A percentile compares a stretch with the other conserved stretches of the same genome.
Conservation (phyloP, 2,797 vertebrate genomes). For the Dipus sagitta region DNA sequence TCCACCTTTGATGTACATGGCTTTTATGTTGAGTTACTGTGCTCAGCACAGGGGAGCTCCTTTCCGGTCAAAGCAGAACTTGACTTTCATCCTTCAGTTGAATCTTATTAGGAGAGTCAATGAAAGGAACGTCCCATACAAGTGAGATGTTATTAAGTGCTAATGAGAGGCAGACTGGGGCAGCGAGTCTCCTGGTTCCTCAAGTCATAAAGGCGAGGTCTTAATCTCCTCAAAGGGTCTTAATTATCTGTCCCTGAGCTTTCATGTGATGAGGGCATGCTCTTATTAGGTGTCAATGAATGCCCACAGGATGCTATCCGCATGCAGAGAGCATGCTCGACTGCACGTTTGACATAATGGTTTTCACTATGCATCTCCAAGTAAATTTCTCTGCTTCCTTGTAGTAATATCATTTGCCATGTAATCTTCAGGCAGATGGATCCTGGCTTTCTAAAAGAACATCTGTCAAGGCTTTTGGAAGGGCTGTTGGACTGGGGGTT, state of each 20-base stretch:
- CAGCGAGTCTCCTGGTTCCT: constrained; percentile 9
- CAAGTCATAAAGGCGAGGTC: constrained; percentile 8
- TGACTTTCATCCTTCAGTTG: constrained; percentile 75
- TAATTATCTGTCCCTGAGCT: constrained; percentile 34
- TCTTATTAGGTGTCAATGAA: constrained; percentile 55
- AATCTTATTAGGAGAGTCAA: constrained; percentile 71
- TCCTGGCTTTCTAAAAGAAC: neutral
- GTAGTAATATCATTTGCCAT: neutral
- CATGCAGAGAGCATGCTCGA: neutral
- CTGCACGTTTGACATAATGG: neutral
- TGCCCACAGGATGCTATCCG: neutral
- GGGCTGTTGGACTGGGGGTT: neutral
- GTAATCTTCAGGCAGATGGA: neutral
- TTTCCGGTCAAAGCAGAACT: constrained; percentile 28
- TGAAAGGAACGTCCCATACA: constrained; percentile 58
- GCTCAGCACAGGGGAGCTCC: neutral
- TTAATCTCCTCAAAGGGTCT: neutral
- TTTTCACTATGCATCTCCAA: neutral
- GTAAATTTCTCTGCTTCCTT: neutral
- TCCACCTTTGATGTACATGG: constrained; percentile 54
- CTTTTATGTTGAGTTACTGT: constrained; percentile 15
- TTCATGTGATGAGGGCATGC: neutral
- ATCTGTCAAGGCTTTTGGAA: neutral
- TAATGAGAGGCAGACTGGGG: constrained; percentile 70
- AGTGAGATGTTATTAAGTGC: constrained; percentile 68